phyloP scores from a whole-genome alignment of 2,797 vertebrate species.

The Paramormyrops hopkinsi region DNA sequence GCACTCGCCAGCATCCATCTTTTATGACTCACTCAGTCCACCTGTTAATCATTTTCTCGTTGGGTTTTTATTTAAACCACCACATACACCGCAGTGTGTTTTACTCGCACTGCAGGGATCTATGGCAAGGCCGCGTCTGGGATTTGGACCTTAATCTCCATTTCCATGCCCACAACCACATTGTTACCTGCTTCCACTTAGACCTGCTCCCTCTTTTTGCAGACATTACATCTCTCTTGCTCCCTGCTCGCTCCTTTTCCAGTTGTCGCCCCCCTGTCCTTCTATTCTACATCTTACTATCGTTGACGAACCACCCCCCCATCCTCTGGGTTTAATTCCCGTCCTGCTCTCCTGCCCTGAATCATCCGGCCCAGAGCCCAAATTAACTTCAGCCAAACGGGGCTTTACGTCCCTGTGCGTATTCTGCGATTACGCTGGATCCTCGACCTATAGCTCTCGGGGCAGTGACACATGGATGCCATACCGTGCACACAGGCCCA shows the following conservation, averaged over 20 bases:
- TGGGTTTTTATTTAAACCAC: background rate
- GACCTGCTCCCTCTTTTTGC: background rate
- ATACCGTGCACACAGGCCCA: background rate
- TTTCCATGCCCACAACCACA: background rate
- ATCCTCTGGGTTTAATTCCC: constrained; percentile 2
- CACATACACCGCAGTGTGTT: background rate
- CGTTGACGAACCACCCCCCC: background rate
- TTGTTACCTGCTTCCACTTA: background rate
- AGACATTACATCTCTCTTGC: background rate
- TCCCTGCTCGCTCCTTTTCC: background rate
- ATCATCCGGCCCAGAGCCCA: background rate
- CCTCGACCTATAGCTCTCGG: background rate
- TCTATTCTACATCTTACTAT: background rate
- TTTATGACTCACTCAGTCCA: background rate
- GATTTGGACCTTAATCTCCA: background rate
- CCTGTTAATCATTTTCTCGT: background rate
- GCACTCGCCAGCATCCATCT: too few species aligned
- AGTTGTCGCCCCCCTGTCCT: background rate
- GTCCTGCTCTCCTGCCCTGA: background rate
- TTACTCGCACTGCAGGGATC: background rate
- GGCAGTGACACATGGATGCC: background rate
- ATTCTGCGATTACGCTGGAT: background rate
- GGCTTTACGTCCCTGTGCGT: background rate
- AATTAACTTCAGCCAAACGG: background rate
- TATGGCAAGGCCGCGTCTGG: background rate